These are phyloP conservation scores for Nothoprocta perdicaria DNA, from an alignment of 2,113 vertebrate species.

Conservation along the genomic window DNA sequence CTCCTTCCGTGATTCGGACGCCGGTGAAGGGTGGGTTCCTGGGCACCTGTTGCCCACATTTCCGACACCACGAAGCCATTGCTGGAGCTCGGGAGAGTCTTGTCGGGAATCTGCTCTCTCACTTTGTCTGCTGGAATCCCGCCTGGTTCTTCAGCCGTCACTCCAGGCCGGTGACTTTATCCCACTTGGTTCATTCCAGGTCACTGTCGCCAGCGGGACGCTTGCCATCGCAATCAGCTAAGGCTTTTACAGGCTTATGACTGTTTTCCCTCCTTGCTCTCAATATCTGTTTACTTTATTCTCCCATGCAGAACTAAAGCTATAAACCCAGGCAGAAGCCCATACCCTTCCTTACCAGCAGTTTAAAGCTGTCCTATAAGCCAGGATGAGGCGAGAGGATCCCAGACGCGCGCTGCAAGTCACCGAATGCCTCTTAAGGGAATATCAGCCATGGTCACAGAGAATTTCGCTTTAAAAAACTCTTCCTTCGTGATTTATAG, in stretches of 20 bases:
- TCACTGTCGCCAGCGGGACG: constrained; percentile 61
- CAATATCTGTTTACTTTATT: constrained; percentile 57
- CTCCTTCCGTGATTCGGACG: constrained; percentile 85
- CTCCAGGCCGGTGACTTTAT: constrained; percentile 75
- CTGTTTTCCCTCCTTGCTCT: constrained; percentile 57
- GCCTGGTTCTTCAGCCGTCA: constrained; percentile 45
- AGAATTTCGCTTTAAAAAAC: background rate
- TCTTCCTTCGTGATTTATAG: background rate
- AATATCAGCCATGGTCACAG: background rate
- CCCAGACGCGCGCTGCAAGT: background rate
- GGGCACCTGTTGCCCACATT: constrained; percentile 74
- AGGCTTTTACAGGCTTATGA: constrained; percentile 73
- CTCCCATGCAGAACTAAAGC: constrained; percentile 56
- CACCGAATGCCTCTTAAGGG: background rate
- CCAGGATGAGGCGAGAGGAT: constrained; percentile 5
- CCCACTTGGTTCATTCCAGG: constrained; percentile 79
- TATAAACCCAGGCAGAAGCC: constrained; percentile 29
- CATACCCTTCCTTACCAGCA: constrained; percentile 52
- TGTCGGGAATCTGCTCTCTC: background rate
- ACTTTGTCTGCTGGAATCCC: constrained; percentile 25
- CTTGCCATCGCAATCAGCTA: constrained; percentile 65
- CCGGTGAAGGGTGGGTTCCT: constrained; percentile 74
- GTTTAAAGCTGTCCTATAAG: constrained; percentile 53
- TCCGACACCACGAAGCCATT: constrained; percentile 70
- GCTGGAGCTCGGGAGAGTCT: constrained; percentile 31